phyloP scores from a whole-genome alignment of 2,797 vertebrate genomes.

The Mycteria americana region DNA sequence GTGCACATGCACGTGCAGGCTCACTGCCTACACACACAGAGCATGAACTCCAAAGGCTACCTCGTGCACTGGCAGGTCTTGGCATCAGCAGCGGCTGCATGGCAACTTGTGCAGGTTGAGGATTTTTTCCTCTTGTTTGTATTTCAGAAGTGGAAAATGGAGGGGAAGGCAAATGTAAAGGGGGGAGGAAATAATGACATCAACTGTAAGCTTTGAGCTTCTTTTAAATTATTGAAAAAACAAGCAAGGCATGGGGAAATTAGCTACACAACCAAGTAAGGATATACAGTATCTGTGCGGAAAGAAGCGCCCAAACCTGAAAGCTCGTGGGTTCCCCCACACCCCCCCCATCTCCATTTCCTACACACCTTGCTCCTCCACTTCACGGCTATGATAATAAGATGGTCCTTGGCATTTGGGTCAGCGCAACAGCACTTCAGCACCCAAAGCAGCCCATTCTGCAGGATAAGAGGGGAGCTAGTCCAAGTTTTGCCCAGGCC shows the following conservation, averaged over 20 bases:
- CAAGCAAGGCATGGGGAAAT: neutral
- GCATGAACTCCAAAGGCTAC: neutral
- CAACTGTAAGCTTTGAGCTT: neutral
- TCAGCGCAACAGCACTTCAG: neutral
- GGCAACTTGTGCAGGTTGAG: neutral
- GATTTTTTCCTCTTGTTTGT: neutral
- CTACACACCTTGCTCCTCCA: neutral
- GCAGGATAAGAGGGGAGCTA: neutral
- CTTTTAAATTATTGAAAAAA: neutral
- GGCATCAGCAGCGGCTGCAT: neutral
- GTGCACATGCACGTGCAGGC: neutral
- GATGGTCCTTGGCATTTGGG: neutral
- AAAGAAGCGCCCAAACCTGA: neutral
- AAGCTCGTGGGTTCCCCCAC: neutral
- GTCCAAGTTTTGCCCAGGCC: neutral
- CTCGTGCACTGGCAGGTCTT: neutral
- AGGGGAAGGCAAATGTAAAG: neutral
- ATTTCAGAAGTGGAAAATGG: neutral
- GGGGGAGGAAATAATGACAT: neutral
- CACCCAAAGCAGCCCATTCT: neutral
- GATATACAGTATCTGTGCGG: neutral
- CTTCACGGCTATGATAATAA: neutral
- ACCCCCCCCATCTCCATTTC: neutral
- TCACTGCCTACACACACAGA: neutral
- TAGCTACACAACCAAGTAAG: neutral